phyloP scores from a whole-genome alignment of 2,797 vertebrate genomes.

The Gymnothorax javanicus region DNA sequence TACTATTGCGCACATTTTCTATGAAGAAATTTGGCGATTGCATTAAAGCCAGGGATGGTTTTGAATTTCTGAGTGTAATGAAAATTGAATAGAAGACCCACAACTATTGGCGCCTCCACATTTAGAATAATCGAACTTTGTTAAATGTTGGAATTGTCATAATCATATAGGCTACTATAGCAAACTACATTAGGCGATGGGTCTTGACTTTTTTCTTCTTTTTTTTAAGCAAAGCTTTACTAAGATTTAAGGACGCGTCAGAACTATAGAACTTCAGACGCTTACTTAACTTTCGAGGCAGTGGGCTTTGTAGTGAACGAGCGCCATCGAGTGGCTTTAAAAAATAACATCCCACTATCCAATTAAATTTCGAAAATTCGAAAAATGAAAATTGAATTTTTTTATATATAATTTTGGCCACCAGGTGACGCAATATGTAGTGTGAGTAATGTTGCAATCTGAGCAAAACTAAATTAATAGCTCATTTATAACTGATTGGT shows the following conservation, averaged over 20 bases:
- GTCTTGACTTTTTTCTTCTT: neutral
- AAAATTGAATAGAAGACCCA: neutral
- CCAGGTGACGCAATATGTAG: neutral
- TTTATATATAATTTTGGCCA: neutral
- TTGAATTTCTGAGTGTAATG: neutral
- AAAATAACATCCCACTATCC: neutral
- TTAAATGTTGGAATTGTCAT: neutral
- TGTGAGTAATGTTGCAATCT: neutral
- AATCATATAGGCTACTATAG: neutral
- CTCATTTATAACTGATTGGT: neutral
- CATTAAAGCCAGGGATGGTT: neutral
- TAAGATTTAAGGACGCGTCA: neutral
- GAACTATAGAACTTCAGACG: neutral
- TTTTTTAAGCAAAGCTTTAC: neutral
- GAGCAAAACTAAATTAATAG: neutral
- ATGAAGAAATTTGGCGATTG: neutral
- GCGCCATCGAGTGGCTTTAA: neutral
- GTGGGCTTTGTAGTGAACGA: neutral
- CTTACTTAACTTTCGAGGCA: neutral
- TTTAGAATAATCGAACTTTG: neutral
- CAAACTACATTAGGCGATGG: neutral
- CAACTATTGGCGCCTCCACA: neutral
- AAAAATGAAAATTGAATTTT: neutral
- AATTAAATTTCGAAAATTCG: neutral
- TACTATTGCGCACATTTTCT: neutral